A percentile compares a stretch with the other conserved stretches of the same genome.
Evolutionary conservation across 2,113 vertebrate genomes (phyloP).

Genomic region (Indicator maculatus): DNA sequence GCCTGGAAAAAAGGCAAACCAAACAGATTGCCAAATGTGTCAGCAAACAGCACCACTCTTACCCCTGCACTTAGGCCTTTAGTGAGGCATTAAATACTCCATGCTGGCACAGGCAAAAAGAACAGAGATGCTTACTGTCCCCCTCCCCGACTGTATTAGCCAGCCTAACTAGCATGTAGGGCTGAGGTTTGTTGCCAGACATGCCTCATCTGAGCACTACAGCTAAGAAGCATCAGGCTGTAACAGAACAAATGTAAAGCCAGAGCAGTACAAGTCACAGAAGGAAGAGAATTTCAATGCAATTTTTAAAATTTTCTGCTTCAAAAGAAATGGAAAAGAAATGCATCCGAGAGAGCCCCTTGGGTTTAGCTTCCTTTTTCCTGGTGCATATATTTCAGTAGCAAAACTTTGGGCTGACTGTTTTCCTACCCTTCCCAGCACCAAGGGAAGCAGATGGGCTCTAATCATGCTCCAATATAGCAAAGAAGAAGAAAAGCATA

Average conservation of each 20-base stretch:
- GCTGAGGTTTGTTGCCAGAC: neutral
- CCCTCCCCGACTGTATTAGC: neutral
- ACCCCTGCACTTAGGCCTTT: neutral
- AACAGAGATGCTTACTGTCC: neutral
- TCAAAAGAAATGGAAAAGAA: neutral
- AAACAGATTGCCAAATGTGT: slow-evolving; percentile 56
- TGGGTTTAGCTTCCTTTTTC: neutral
- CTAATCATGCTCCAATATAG: slow-evolving; percentile 3
- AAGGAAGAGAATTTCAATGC: neutral
- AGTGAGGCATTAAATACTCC: neutral
- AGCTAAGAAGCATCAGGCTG: neutral
- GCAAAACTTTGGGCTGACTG: slow-evolving; percentile 16
- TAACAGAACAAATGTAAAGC: fast-evolving
- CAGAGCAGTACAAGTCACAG: neutral
- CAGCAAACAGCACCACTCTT: slow-evolving; percentile 31
- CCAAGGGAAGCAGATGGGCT: slow-evolving; percentile 43
- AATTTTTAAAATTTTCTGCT: neutral
- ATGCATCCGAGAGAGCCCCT: neutral
- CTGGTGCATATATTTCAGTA: neutral
- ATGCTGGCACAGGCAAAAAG: slow-evolving; percentile 16
- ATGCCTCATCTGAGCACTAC: neutral
- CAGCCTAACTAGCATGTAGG: neutral
- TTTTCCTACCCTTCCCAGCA: neutral
- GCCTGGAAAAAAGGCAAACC: neutral
- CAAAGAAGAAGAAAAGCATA: slow-evolving; percentile 44